Percentiles rank a stretch among this genome's conserved stretches.
Evolutionary conservation across 2,113 vertebrate genomes (phyloP).

Genomic region (Corythoichthys intestinalis): DNA sequence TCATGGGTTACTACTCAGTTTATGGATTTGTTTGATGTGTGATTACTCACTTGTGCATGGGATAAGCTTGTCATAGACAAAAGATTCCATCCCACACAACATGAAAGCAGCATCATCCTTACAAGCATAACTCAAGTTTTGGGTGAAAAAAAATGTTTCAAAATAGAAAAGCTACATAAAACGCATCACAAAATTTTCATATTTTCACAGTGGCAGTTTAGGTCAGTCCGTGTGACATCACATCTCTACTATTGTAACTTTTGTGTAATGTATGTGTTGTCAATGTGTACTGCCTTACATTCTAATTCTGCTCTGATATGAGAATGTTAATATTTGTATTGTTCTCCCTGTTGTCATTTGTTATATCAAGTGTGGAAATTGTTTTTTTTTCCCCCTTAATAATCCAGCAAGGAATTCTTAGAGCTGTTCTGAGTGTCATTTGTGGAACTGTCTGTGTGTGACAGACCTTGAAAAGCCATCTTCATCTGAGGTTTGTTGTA

Average conservation of each 20-base stretch:
- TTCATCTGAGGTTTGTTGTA: neutral
- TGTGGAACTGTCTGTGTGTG: neutral
- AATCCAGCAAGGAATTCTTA: neutral
- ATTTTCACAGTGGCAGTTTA: neutral
- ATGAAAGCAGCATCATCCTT: constrained; percentile 32
- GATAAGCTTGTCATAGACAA: neutral
- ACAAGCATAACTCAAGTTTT: constrained; percentile 4
- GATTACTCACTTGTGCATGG: neutral
- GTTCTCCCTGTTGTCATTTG: constrained; percentile 7
- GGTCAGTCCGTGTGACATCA: neutral
- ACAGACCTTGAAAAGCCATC: neutral
- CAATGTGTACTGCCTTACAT: constrained; percentile 1
- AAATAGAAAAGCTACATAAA: neutral
- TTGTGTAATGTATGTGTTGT: neutral
- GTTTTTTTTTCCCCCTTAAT: neutral
- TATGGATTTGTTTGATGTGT: constrained; percentile 10
- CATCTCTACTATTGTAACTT: constrained; percentile 7
- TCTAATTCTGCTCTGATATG: neutral
- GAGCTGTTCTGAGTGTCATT: neutral
- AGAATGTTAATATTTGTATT: neutral
- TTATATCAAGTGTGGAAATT: constrained; percentile 3
- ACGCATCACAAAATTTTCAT: neutral
- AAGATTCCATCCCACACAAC: constrained; percentile 21
- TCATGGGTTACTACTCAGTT: neutral
- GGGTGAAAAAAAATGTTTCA: neutral